Base-by-base conservation (phyloP, 2,888 invertebrate genomes). In the Cheilosia vernalis region DNA sequence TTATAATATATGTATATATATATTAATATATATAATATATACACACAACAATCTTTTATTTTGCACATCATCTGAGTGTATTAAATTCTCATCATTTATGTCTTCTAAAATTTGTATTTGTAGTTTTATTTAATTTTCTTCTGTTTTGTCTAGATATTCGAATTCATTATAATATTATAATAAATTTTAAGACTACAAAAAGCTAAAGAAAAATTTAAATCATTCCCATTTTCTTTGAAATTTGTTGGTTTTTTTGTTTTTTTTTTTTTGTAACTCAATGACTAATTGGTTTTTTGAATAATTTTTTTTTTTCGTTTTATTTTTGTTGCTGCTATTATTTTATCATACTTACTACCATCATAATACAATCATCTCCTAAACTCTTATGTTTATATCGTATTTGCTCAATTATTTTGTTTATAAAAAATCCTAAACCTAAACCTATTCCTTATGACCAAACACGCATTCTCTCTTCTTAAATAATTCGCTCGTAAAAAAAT, bases 41-140 rank as follows among this genome's bases (percentile, higher is more conserved):
- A 85, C 85, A 85, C 80, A 85, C 85, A 85, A 85, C 85, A 81
- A 85, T 85, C 85, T 85, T 81, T 85, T 85, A 70, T 67, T 85
- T 85, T 85, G 76, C 76, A 80, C 85, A 76, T 76, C 66, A 67
- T 85, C 72, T 81, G 85, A 85, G 80, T 80, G 74, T 76, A 76
- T 84, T 80, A 70, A 85, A 81, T 76, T 76, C 80, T 72, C 76
- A 61, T 61, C 63, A 58, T n/a, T n/a, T 72, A 79, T 73, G 76
- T 82, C 76, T 53, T 86, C 67, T 69, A 69, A 86, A 82, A 82
- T 86, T 86, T 82, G 63, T 73, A 67, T 78, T 76, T 72, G 49
- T 51, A 40, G 74, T 67, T 56, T 24, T 58, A 74, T 56, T 58
- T 44, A 42, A 53, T 58, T 70, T 80, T 66, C 15, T 44, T 63